Evolutionary conservation across 2,888 invertebrate species (phyloP), one percentile per base, ranked within the genome.

Genomic region (Cantharis lateralis): DNA sequence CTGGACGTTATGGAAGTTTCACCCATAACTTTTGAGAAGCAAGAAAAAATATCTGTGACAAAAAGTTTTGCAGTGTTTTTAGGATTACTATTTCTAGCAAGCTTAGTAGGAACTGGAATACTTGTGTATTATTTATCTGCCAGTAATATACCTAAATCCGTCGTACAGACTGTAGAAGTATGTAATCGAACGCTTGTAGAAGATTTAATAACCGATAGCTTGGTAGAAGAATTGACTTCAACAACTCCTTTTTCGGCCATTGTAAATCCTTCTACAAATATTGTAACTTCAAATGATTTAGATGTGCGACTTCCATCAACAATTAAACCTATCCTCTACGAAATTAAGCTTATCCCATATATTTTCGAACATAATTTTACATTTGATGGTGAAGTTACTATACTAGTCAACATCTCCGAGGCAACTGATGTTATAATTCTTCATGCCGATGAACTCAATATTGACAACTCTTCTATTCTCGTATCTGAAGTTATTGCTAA

Each of bases 61-160:
- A 91, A 91, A 81, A 91, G 92, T 78, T 91, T 93, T 13, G 91
- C 91, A 5, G 88, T 92, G 69, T 88, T 94, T 15, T 87, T 95
- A 68, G 89, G 90, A 4, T 88, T 92, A 62, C 90, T 93, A 79
- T 94, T 95, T 85, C 85, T 92, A 0, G 89, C 92, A 80, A 92
- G 92, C 10, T 86, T 95, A 70, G 89, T 94, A 24, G 92, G 92
- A 64, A 94, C 94, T 2, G 94, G 94, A 9, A 90, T 95, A 32
- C 88, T 95, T 80, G 94, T 95, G 18, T 95, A 95, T 86, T 94
- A 94, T 87, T 93, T 95, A 82, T 92, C 93, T 15, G 91, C 93
- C 0, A 94, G 94, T 81, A 90, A 91, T 1, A 88, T 90, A 64
- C 90, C 80, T 86, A 89, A 77, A 83, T 89, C 81, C 88, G 88